phyloP scores from a whole-genome alignment of 2,888 invertebrate species.

The Lasioglossum morio region DNA sequence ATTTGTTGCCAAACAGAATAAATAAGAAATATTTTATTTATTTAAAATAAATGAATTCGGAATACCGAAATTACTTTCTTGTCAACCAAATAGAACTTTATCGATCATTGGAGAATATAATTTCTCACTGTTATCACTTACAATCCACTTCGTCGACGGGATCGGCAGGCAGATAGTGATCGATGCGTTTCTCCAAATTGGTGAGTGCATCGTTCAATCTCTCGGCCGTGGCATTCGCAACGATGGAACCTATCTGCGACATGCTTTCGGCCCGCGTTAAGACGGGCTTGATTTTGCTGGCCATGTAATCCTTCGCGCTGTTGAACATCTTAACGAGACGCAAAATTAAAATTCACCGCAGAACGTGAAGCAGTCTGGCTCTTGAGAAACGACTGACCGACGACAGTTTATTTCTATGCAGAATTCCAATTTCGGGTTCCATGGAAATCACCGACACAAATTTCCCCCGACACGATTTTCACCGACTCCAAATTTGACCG shows the following conservation, averaged over 20 bases:
- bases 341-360: neutral
- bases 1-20: too few species aligned
- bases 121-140: slow-evolving; percentile 73
- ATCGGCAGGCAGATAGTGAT: slow-evolving; percentile 91
- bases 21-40: too few species aligned
- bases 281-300: slow-evolving; percentile 88
- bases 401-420: neutral
- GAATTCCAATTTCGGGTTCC: neutral
- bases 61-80: too few species aligned
- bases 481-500: too few species aligned
- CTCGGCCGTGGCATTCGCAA: slow-evolving; percentile 91
- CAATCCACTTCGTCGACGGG: slow-evolving; percentile 87
- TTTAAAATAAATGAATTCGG: too few species aligned
- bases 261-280: slow-evolving; percentile 92
- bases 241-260: slow-evolving; percentile 91
- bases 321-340: slow-evolving; percentile 89
- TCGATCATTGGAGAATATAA: neutral
- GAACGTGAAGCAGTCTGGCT: neutral
- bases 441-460: too few species aligned
- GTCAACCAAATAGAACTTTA: neutral
- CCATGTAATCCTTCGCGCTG: slow-evolving; percentile 92
- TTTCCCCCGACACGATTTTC: too few species aligned
- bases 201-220: slow-evolving; percentile 91
- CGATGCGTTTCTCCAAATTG: slow-evolving; percentile 93
- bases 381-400: neutral